Conservation (phyloP, 2,113 vertebrate species). For the Hyla sarda region DNA sequence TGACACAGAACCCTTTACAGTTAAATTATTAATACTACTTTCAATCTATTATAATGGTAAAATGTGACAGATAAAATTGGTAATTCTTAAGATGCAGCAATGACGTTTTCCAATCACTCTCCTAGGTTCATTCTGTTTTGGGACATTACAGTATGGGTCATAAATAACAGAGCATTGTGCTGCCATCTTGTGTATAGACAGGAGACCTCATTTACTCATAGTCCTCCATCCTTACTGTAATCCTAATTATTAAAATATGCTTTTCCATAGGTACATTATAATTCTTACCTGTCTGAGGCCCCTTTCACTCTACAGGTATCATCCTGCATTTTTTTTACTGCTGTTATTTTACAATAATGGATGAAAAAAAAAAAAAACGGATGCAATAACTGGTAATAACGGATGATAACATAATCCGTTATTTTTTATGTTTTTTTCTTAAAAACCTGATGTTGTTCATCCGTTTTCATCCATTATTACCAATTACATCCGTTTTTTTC, state of each 20-base stretch:
- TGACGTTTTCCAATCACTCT: neutral
- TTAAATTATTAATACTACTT: neutral
- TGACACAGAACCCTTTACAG: neutral
- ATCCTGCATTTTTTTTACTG: too few relatives aligned
- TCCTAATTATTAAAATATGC: neutral
- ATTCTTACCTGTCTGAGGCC: neutral
- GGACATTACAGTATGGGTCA: neutral
- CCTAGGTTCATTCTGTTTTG: neutral
- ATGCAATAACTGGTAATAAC: too few relatives aligned
- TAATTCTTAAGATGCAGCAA: neutral
- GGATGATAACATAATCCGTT: too few relatives aligned
- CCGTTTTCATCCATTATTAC: too few relatives aligned
- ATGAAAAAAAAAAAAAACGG: neutral
- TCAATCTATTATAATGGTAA: neutral
- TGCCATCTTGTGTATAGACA: conserved; percentile 41
- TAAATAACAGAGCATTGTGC: neutral
- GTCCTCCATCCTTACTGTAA: neutral
- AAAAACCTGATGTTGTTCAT: too few relatives aligned
- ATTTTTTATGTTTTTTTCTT: too few relatives aligned
- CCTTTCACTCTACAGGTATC: too few relatives aligned
- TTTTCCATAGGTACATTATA: neutral
- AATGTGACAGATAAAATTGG: neutral
- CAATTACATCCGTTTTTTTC: too few relatives aligned
- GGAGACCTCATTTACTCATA: neutral
- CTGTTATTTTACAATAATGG: too few relatives aligned